Evolutionary conservation across 2,888 invertebrate genomes (phyloP).

Genomic region (Ormyrus labotus): DNA sequence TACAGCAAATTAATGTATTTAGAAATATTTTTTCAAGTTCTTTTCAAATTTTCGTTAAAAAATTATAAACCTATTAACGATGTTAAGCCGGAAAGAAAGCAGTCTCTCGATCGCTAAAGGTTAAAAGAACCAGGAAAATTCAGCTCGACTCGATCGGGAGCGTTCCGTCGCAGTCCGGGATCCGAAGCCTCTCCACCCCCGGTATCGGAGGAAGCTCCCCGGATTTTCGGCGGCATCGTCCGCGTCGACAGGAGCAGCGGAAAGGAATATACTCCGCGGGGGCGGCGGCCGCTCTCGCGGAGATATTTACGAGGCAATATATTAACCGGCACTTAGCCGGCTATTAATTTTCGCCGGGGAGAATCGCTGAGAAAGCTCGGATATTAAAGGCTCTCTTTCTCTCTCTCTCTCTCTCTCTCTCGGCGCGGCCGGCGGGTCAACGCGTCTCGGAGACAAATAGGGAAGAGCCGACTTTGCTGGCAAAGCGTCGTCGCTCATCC

Average conservation of each 20-base stretch:
- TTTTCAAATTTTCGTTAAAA: too few species aligned
- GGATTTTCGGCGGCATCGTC: neutral
- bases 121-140: too few species aligned
- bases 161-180: too few species aligned
- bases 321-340: slow-evolving; percentile 75
- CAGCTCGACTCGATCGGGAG: too few species aligned
- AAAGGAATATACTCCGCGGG: slow-evolving; percentile 55
- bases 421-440: slow-evolving; percentile 7
- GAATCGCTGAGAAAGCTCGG: slow-evolving; percentile 70
- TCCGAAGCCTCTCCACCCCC: too few species aligned
- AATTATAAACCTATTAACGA: too few species aligned
- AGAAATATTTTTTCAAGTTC: too few species aligned
- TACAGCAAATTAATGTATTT: too few species aligned
- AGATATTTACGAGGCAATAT: slow-evolving; percentile 76
- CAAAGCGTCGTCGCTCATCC: slow-evolving; percentile 45
- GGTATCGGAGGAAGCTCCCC: neutral
- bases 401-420: too few species aligned
- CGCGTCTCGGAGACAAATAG: slow-evolving; percentile 43
- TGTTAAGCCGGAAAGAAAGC: too few species aligned
- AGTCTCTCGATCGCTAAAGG: too few species aligned
- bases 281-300: slow-evolving; percentile 64
- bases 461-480: slow-evolving; percentile 19
- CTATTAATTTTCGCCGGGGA: slow-evolving; percentile 72
- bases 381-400: slow-evolving; percentile 60
- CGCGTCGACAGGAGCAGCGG: neutral